A percentile compares a stretch with the other conserved stretches of the same genome.
Conservation (phyloP, 2,888 invertebrate genomes). For the Philopedon plagiatum region DNA sequence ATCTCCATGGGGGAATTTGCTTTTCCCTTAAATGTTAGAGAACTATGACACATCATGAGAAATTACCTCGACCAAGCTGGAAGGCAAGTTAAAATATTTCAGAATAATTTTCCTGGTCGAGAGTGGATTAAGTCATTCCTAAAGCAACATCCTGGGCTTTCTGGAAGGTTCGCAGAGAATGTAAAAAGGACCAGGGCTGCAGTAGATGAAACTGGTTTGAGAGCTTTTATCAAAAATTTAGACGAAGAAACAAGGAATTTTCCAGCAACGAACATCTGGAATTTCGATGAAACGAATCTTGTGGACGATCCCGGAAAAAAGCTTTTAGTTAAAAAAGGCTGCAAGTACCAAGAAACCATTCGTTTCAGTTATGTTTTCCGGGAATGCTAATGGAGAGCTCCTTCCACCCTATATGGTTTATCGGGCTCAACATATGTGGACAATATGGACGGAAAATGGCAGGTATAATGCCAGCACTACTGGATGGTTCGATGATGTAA, state of each 20-base stretch:
- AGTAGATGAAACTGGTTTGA: constrained; percentile 8
- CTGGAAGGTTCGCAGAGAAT: constrained; percentile 16
- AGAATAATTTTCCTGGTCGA: background rate
- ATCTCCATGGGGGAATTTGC: too few relatives aligned
- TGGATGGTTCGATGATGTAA: constrained; percentile 53
- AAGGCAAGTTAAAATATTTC: background rate
- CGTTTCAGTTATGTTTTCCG: constrained; percentile 53
- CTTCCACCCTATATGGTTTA: constrained; percentile 50
- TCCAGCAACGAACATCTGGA: constrained; percentile 57
- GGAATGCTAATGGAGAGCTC: constrained; percentile 46
- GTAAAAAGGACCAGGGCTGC: constrained; percentile 2
- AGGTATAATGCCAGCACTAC: constrained; percentile 46
- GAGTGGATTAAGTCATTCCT: too few relatives aligned
- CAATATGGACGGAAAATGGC: constrained; percentile 49
- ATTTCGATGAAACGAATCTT: constrained; percentile 57
- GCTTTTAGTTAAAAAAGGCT: constrained; percentile 49
- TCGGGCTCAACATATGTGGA: constrained; percentile 48
- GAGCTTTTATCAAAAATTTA: constrained; percentile 43
- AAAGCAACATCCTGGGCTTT: background rate
- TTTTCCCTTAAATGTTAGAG: too few relatives aligned
- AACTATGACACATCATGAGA: too few relatives aligned
- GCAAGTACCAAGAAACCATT: constrained; percentile 58
- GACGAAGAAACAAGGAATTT: constrained; percentile 36
- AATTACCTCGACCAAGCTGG: too few relatives aligned
- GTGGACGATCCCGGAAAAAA: constrained; percentile 58